phyloP scores from a whole-genome alignment of 2,888 invertebrate species.

The Camponotus fellah region DNA sequence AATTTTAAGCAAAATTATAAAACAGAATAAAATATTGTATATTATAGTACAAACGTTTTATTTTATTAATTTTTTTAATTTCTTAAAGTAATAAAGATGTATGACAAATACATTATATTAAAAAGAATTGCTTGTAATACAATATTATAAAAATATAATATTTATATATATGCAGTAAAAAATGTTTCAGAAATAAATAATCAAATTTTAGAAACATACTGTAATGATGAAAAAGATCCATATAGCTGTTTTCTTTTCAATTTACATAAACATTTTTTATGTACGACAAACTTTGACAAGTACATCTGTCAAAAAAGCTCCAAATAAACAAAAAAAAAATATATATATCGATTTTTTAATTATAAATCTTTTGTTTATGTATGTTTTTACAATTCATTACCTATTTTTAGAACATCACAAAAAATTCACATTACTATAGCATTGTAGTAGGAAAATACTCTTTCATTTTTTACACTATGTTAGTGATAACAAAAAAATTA shows the following conservation, averaged over 20 bases:
- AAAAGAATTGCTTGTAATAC: not conserved
- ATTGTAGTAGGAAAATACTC: not conserved
- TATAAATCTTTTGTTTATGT: not conserved
- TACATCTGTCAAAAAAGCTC: not conserved
- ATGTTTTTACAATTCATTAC: not conserved
- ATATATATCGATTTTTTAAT: no score
- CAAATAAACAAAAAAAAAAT: no score
- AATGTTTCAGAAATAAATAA: not conserved
- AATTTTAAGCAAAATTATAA: slow-evolving; percentile 2
- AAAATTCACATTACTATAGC: slow-evolving; percentile 22
- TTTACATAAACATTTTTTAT: not conserved
- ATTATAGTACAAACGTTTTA: not conserved
- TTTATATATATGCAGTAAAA: not conserved
- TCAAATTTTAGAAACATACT: not conserved
- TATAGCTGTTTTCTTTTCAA: not conserved
- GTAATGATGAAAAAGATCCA: not conserved
- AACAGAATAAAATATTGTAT: not conserved
- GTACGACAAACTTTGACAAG: not conserved
- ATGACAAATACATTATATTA: slow-evolving; percentile 1
- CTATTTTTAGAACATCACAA: not conserved
- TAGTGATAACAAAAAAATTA: slow-evolving; percentile 18
- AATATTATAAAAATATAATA: not conserved
- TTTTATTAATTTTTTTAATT: not conserved
- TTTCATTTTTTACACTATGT: not conserved
- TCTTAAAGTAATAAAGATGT: not conserved